A percentile compares a stretch with the other conserved stretches of the same genome.
phyloP scores from a whole-genome alignment of 2,113 vertebrate genomes.

The Passerina amoena region DNA sequence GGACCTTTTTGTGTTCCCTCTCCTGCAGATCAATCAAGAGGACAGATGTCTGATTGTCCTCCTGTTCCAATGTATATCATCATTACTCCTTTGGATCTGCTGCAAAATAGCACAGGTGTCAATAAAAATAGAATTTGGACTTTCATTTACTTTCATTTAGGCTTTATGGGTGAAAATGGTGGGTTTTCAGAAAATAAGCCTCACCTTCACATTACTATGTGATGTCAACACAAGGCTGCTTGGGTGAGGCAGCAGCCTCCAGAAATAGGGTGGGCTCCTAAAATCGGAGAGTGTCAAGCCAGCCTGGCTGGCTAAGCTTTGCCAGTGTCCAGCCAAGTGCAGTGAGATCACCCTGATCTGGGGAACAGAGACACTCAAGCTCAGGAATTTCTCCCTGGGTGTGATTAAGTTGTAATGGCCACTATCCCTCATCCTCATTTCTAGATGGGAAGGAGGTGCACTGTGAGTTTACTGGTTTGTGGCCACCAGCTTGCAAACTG shows the following conservation, averaged over 20 bases:
- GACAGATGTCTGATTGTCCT: neutral
- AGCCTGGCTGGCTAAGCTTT: neutral
- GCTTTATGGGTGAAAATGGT: neutral
- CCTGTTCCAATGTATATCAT: neutral
- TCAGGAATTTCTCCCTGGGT: neutral
- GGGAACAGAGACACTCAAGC: neutral
- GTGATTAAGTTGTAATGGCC: neutral
- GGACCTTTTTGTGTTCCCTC: neutral
- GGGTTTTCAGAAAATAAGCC: neutral
- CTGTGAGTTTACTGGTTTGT: neutral
- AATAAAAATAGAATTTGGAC: neutral
- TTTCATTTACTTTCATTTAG: neutral
- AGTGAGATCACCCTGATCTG: neutral
- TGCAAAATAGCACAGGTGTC: neutral
- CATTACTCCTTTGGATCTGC: neutral
- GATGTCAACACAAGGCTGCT: neutral
- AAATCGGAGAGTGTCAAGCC: neutral
- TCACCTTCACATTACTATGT: neutral
- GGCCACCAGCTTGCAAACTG: neutral
- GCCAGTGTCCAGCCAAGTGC: neutral
- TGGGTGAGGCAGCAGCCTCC: neutral
- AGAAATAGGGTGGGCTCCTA: neutral
- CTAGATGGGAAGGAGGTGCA: neutral
- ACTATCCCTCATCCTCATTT: neutral
- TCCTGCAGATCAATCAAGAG: neutral